phyloP scores from a whole-genome alignment of 2,113 vertebrate genomes.

The Oncorhynchus gorbuscha region DNA sequence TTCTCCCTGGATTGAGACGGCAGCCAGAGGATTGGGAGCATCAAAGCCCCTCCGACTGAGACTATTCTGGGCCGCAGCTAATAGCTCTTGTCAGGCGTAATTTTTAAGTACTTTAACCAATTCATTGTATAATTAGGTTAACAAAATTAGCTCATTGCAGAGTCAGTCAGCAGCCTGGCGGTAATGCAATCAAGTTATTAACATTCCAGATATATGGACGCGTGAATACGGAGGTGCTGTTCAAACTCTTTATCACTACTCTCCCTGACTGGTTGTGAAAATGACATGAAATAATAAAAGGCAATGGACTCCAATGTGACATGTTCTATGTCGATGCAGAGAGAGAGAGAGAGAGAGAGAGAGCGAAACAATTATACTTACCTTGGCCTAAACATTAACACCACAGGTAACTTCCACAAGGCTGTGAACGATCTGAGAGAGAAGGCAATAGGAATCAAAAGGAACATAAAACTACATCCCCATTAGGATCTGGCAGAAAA shows the following conservation, averaged over 20 bases:
- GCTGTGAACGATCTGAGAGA: too few species aligned
- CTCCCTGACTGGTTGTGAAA: constrained; percentile 47
- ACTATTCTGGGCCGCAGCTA: constrained; percentile 73
- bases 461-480: too few species aligned
- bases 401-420: too few species aligned
- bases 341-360: too few species aligned
- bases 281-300: constrained; percentile 51
- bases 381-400: too few species aligned
- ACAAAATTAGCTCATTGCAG: constrained; percentile 77
- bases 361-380: too few species aligned
- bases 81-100: constrained; percentile 76
- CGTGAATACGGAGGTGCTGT: constrained; percentile 61
- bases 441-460: too few species aligned
- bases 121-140: constrained; percentile 81
- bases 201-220: constrained; percentile 73
- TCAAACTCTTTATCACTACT: constrained; percentile 59
- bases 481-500: too few species aligned
- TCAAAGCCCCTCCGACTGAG: constrained; percentile 63
- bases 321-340: constrained; percentile 5
- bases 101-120: constrained; percentile 82
- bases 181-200: constrained; percentile 79
- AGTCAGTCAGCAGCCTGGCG: constrained; percentile 70
- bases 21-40: constrained; percentile 54
- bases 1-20: constrained; percentile 59
- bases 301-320: constrained; percentile 26